These are phyloP conservation scores for Chelmon rostratus DNA, from an alignment of 2,797 vertebrate species.

Conservation along the genomic window DNA sequence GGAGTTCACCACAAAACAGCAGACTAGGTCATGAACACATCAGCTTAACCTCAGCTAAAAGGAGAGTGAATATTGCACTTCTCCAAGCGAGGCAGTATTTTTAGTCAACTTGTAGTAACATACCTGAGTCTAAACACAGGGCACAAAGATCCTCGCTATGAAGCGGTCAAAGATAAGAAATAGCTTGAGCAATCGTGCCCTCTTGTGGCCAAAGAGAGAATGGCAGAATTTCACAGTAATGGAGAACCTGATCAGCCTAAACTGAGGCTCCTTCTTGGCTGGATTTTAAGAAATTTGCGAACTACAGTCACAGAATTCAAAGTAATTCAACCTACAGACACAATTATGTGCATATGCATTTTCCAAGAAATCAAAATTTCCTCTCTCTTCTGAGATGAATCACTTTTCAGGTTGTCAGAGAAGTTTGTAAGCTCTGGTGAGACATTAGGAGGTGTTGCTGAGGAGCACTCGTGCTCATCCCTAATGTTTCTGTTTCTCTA, in stretches of 20 bases:
- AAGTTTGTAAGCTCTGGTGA: slow-evolving; percentile 55
- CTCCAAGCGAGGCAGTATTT: too few relatives aligned
- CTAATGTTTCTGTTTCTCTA: slow-evolving; percentile 37
- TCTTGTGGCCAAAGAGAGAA: slow-evolving; percentile 63
- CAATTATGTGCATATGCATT: background rate
- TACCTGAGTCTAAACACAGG: background rate
- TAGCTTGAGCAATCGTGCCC: slow-evolving; percentile 33
- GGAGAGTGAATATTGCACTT: too few relatives aligned
- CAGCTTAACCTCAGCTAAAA: too few relatives aligned
- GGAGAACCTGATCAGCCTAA: background rate
- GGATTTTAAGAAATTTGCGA: background rate
- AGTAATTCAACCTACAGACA: background rate
- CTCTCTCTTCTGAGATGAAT: slow-evolving; percentile 41
- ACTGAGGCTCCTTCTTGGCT: background rate
- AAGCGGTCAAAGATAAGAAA: slow-evolving; percentile 14
- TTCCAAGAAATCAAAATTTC: slow-evolving; percentile 2
- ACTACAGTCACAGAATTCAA: background rate
- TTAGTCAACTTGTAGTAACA: too few relatives aligned
- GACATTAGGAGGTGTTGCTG: slow-evolving; percentile 17
- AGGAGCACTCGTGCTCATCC: background rate
- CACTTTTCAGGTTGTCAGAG: background rate
- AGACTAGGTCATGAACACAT: background rate
- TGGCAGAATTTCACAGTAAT: background rate
- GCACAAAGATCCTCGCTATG: rapidly evolving
- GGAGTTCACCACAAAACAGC: background rate